Base-by-base conservation (phyloP, 2,797 vertebrate genomes). In the Siniperca obscura region DNA sequence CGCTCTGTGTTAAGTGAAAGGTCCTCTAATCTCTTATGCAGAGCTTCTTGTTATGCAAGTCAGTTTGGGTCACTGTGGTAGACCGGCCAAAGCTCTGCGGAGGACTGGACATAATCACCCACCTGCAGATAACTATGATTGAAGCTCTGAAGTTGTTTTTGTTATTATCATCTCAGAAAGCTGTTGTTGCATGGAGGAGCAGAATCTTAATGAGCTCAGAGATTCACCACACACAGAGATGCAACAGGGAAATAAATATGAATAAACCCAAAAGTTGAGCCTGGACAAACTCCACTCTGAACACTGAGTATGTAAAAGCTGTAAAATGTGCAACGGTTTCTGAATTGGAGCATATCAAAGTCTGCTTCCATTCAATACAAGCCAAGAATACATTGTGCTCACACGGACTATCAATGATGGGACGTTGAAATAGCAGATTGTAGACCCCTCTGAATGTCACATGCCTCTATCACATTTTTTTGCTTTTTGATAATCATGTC, bases 111-210 rank as follows among this genome's bases (percentile, higher is more conserved):
- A 34, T 81, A 89, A 91, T 88, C 89, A 91, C 75, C 88, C 90
- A 93, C 90, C 90, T 93, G 88, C 85, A 89, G 86, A 86, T 89
- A 80, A 92, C 87, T 78, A 86, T 89, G 80, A 87, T 84, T 84
- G 78, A 85, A 78, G 82, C 84, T 87, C 76, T 27, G 67, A 87
- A 82, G 80, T 77, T 82, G 77, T 89, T 92, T 88, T 77, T 85
- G 84, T 92, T 91, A 89, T 91, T 87, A 92, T 89, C 89, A 84
- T 90, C 90, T 90, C 78, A 76, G 88, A 91, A 93, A 93, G 68
- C 86, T 82, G 82, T 64, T 84, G 86, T 84, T 89, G 91, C 78
- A 70, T 76, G 75, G 84, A 83, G 42, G 84, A 90, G 82, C 85
- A 83, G 87, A 86, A 90, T 91, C 85, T 88, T 88, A 90, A 90